Evolutionary conservation across 2,888 invertebrate species (phyloP), one percentile per base, ranked within the genome.

Genomic region (Silvanus unidentatus): DNA sequence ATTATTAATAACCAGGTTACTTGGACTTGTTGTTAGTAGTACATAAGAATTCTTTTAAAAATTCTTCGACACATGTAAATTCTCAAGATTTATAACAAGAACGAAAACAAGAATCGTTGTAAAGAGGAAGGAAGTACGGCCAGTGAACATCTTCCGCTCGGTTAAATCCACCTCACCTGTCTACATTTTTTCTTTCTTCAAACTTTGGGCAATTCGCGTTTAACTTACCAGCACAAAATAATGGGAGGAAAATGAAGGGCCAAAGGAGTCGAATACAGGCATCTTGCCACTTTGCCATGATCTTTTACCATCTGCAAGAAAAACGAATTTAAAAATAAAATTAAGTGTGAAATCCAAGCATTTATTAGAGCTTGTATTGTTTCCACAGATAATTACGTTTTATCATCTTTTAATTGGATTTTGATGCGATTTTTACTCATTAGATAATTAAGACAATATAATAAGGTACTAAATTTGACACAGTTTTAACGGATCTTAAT

Each of bases 201-300:
- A 37, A 37, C 14, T n/a, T n/a, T n/a, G n/a, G n/a, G 8, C 9
- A 37, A 32, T 12, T 32, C 4, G 10, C 13, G n/a, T n/a, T 12
- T 12, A 5, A 5, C 48, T 52, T 54, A 55, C 60, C 60, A 56
- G 52, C 53, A 41, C 16, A 40, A 13, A 35, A 50, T 42, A 27
- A 43, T 15, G 12, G 40, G 34, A 42, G 44, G 35, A 52, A 44
- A 43, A 49, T 45, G 43, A 59, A 49, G 32, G 52, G 53, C 56
- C 56, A 60, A 46, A 62, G 42, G 45, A 54, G 52, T 48, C 48
- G 54, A 41, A 50, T 53, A 41, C 53, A 53, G 53, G 57, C 54
- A 49, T 48, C 47, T 40, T 49, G 53, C 53, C 57, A 60, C 48
- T 55, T 50, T 49, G 60, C 64, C 65, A 65, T 67, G 43, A 67